Conservation (phyloP, 2,113 vertebrate species). For the Eonycteris spelaea region DNA sequence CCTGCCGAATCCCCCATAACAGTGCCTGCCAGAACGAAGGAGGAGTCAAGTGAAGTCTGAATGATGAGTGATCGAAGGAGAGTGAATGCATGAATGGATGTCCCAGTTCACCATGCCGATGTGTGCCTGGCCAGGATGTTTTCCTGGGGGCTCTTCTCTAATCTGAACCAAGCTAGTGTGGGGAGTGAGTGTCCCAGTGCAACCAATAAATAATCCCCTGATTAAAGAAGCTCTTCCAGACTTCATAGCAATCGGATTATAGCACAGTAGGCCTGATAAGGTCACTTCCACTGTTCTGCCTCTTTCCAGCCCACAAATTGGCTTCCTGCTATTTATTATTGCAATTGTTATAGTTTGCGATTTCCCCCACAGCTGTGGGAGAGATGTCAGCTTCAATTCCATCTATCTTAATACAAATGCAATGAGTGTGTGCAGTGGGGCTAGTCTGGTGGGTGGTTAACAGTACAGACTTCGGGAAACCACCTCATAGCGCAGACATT, state of each 20-base stretch:
- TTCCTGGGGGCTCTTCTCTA: neutral
- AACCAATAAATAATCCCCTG: conserved; percentile 13
- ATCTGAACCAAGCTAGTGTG: neutral
- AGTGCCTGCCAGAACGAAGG: neutral
- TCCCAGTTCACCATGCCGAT: no score
- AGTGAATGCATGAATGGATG: neutral
- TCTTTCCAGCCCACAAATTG: neutral
- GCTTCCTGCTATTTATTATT: conserved; percentile 15
- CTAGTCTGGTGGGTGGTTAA: neutral
- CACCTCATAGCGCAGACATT: neutral
- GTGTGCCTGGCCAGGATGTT: neutral
- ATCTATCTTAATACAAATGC: neutral
- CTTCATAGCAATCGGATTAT: neutral
- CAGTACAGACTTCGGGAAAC: neutral
- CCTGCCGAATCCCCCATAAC: neutral
- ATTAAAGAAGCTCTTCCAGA: conserved; percentile 33
- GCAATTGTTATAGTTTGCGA: neutral
- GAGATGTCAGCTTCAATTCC: neutral
- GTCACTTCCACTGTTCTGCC: neutral
- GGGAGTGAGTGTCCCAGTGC: neutral
- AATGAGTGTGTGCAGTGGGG: rapidly evolving
- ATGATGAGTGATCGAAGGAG: neutral
- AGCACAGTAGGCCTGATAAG: conserved; percentile 9
- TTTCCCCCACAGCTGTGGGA: conserved; percentile 6
- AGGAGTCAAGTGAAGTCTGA: neutral